These are phyloP conservation scores for Talpa occidentalis DNA, from an alignment of 2,113 vertebrate species.

Conservation along the genomic window DNA sequence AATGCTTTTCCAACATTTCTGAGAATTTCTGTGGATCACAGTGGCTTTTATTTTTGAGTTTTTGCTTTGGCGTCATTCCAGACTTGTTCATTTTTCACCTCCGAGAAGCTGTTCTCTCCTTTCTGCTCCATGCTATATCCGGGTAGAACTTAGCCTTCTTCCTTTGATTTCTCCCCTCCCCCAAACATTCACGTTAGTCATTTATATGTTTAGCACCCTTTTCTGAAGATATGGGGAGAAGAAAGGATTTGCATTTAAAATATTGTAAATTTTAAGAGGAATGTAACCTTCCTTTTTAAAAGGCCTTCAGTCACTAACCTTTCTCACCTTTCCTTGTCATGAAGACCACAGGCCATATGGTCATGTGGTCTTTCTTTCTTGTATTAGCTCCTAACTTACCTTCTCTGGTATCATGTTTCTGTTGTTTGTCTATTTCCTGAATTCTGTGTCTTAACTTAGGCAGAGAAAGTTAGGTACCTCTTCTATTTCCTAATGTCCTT, in stretches of 20 bases:
- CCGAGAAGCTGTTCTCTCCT: neutral
- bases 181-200: neutral
- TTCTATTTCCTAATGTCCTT: slow-evolving; percentile 16
- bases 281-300: neutral
- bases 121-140: neutral
- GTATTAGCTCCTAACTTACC: neutral
- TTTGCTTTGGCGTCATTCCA: neutral
- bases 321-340: neutral
- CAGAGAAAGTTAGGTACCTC: neutral
- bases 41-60: slow-evolving; percentile 25
- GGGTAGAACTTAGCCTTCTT: neutral
- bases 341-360: neutral
- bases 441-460: neutral
- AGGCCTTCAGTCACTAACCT: neutral
- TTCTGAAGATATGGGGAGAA: neutral
- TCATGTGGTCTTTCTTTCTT: neutral
- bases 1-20: slow-evolving; percentile 43
- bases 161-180: neutral
- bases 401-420: neutral
- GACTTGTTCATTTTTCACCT: neutral
- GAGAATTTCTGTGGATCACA: neutral
- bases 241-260: slow-evolving; percentile 19
- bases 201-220: neutral
- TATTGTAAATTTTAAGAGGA: neutral
- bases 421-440: neutral